Base-by-base conservation (phyloP, 2,888 invertebrate species). In the Plemyria rubiginata region DNA sequence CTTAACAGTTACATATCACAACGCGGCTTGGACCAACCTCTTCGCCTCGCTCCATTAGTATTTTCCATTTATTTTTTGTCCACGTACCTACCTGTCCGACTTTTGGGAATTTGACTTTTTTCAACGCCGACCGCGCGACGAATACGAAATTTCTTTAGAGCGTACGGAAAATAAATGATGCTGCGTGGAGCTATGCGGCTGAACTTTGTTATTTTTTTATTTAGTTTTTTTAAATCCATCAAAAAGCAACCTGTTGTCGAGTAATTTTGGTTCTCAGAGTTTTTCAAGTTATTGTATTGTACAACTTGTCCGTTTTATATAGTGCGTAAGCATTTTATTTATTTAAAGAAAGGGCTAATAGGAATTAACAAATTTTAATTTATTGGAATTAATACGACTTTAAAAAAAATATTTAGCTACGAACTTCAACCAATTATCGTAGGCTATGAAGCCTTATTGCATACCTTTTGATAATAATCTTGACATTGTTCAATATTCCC, bases 41-140 rank as follows among this genome's bases (percentile, higher is more conserved):
- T 82, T 82, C 79, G 87, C 82, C 82, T 78, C 86, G 90, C 88
- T 90, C 91, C 92, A 92, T 92, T 92, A 92, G 92, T 90, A 89
- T 91, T 89, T 92, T 90, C 90, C 90, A 92, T 92, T 92, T 92
- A 91, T 92, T 92, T 92, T 92, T 92, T 92, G 90, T 92, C 90
- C 90, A 87, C 90, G 86, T 92, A 91, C 90, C 90, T 91, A 92
- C 91, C 92, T 92, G 92, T 90, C 90, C 86, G 81, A 89, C 84
- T 90, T 90, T 87, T 82, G 87, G 90, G 90, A 88, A 87, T 89
- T 88, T 81, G 80, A 86, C 84, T 88, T 92, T 91, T 90, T 91
- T 83, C 86, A 86, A 80, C 80, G 82, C 80, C 81, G 82, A 79
- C 82, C 85, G 85, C 84, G 88, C 90, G 90, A 90, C 92, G 91